phyloP scores from a whole-genome alignment of 2,888 invertebrate species.

The Dynastes hyllus region DNA sequence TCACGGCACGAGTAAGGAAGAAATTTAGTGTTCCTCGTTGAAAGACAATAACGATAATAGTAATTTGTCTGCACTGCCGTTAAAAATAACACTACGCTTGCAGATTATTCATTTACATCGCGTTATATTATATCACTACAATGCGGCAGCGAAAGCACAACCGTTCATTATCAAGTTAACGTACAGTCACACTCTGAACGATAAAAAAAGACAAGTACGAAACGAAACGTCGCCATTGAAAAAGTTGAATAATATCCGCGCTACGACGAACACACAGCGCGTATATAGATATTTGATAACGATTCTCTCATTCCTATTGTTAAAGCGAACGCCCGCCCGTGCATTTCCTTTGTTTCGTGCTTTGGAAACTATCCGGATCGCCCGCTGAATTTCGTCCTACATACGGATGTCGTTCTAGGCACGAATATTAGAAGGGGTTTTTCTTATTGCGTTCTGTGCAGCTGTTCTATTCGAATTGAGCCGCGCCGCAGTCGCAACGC shows the following conservation, averaged over 20 bases:
- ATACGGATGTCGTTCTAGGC: too few relatives aligned
- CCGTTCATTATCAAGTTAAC: neutral
- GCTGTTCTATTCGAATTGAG: conserved; percentile 1
- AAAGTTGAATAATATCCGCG: conserved; percentile 8
- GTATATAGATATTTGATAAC: conserved; percentile 24
- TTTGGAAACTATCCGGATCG: too few relatives aligned
- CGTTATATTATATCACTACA: conserved; percentile 4
- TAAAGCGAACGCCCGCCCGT: conserved; percentile 2
- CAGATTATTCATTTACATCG: conserved; percentile 2
- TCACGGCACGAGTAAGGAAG: too few relatives aligned
- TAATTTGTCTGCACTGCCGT: neutral
- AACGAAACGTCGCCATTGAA: conserved; percentile 16
- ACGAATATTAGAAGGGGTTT: neutral
- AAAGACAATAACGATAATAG: too few relatives aligned
- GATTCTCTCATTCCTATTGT: conserved; percentile 8
- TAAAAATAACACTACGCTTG: neutral
- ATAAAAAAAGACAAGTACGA: conserved; percentile 19
- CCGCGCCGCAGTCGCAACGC: neutral
- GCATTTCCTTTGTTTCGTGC: conserved; percentile 16
- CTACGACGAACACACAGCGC: neutral
- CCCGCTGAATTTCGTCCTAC: too few relatives aligned
- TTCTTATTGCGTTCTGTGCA: neutral
- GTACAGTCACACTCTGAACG: conserved; percentile 8
- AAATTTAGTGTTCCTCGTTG: too few relatives aligned
- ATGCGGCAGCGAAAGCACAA: neutral